phyloP scores from a whole-genome alignment of 2,113 vertebrate genomes.

The Nyctereutes procyonoides region DNA sequence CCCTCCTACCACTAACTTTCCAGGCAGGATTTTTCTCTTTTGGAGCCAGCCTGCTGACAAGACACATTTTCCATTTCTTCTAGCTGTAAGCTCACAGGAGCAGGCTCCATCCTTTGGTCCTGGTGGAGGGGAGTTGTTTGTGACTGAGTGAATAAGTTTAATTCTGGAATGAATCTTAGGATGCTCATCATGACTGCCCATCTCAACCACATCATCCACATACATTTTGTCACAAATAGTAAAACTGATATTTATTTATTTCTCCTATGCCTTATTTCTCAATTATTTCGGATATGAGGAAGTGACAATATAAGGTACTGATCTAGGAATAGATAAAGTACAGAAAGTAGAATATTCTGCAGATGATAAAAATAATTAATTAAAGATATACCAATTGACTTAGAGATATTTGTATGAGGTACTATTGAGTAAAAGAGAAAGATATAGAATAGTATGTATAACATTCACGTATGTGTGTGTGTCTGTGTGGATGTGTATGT shows the following conservation, averaged over 20 bases:
- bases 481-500: not conserved
- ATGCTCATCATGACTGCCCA: not conserved
- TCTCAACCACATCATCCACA: not conserved
- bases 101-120: rapidly evolving
- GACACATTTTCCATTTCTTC: not conserved
- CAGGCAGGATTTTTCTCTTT: not conserved
- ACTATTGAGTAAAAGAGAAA: not conserved
- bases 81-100: not conserved
- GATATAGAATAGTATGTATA: not conserved
- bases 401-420: not conserved
- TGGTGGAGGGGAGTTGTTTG: not conserved
- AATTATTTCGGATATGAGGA: not conserved
- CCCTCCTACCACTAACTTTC: not conserved
- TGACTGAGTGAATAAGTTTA: not conserved
- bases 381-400: not conserved
- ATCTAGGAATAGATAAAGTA: not conserved
- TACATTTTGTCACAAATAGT: not conserved
- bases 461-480: not conserved
- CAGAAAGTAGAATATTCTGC: not conserved
- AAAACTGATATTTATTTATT: not conserved
- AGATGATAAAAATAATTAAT: not conserved
- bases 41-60: not conserved
- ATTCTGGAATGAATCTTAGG: not conserved
- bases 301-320: not conserved
- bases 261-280: not conserved